A percentile compares a stretch with the other conserved stretches of the same genome.
phyloP scores from a whole-genome alignment of 2,888 invertebrate species.

The Acholoe squamosa region DNA sequence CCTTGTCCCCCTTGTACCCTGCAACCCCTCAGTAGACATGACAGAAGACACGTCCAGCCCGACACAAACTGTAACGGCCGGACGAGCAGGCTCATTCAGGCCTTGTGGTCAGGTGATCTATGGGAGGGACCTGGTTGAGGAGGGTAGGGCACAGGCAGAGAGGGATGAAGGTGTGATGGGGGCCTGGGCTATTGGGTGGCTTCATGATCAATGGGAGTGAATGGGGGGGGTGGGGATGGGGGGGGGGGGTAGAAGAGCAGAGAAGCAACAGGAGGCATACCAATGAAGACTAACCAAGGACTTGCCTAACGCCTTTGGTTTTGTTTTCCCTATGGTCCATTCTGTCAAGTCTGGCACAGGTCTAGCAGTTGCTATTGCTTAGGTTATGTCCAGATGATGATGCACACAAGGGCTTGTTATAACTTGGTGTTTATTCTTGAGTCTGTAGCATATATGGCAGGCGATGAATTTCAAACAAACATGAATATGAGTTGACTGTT shows the following conservation, averaged over 20 bases:
- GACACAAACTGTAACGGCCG: constrained; percentile 45
- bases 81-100: constrained; percentile 23
- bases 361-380: too few relatives aligned
- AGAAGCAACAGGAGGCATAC: constrained; percentile 3
- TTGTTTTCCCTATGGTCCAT: too few relatives aligned
- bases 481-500: too few relatives aligned
- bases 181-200: not conserved
- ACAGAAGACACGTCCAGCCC: not conserved
- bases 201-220: constrained; percentile 14
- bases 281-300: not conserved
- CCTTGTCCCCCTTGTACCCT: not conserved
- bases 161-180: not conserved
- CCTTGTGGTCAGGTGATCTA: constrained; percentile 20
- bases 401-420: too few relatives aligned
- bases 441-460: too few relatives aligned
- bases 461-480: too few relatives aligned
- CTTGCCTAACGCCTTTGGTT: too few relatives aligned
- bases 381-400: too few relatives aligned
- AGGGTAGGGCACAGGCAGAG: constrained; percentile 33
- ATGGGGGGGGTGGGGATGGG: not conserved
- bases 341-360: too few relatives aligned
- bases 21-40: not conserved
- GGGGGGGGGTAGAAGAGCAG: not conserved
- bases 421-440: too few relatives aligned
- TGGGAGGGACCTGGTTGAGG: not conserved